Base-by-base conservation (phyloP, 30 jellyfish, hydroid and myxozoan species). In the Cassiopea xamachana region DNA sequence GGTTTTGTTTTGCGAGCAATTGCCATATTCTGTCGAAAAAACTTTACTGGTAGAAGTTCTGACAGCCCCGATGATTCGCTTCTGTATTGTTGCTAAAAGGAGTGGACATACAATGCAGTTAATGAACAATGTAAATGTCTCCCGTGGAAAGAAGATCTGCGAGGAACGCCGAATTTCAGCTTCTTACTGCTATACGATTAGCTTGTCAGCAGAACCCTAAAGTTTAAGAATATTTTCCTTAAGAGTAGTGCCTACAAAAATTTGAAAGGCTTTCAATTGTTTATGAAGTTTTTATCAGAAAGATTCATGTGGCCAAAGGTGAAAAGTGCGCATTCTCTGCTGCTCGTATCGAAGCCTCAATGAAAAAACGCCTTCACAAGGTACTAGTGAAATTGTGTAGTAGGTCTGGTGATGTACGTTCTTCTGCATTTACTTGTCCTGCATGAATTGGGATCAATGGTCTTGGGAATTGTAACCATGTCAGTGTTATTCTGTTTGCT, bases 131-230 rank as follows among this genome's bases (percentile, higher is more conserved):
- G 88, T 55, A 39, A 71, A 15, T 79, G 59, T 85, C 87, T 85
- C 48, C 93, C 87, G 59, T 85, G 93, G 93, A 70, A 79, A 72
- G 72, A 79, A 78, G 93, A 72, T 46, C 93, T 70, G 4, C 93
- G 88, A 44, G 78, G 88, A 1, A 85, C 86, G 19, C 93, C 86
- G 62, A 80, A 75, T 44, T 85, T 85, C 79, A 85, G 44, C 39
- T 85, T 85, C 79, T 79, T 70, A 9, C 93, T 71, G 13, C 59
- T 85, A 2, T 85, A 85, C 76, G 88, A 85, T 19, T 85, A 85
- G 49, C n/a, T 85, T 68, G 93, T 85, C 58, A 85, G 47, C 43
- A 6, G 93, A 59, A 85, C 93, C 71, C 55, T 79, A 55, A 85
- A 73, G 74, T 51, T 81, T 64, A 81, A 81, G 60, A 59, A 59